A percentile compares a stretch with the other conserved stretches of the same genome.
Conservation (phyloP, 1,140 invertebrate species). For the Frieseomelitta varia region DNA sequence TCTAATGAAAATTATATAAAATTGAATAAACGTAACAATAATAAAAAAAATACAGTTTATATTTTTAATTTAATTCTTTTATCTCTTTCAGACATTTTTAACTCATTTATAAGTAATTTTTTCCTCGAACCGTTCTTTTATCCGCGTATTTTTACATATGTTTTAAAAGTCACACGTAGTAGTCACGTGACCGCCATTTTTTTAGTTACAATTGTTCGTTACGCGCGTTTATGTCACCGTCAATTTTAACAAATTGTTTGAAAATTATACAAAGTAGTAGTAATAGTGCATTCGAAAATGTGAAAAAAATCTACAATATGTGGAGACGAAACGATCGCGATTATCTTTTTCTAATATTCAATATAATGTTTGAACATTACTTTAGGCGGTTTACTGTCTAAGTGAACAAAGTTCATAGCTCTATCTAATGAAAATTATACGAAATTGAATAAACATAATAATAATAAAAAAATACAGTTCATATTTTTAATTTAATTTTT, state of each 20-base stretch:
- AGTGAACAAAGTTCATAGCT: background rate
- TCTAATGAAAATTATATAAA: background rate
- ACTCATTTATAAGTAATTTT: background rate
- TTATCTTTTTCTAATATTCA: too few species aligned
- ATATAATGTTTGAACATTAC: background rate
- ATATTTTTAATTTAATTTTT: background rate
- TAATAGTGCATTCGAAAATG: too few species aligned
- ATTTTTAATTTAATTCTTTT: background rate
- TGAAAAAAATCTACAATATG: background rate
- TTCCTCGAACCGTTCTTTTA: background rate
- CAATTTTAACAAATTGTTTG: background rate
- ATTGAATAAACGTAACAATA: background rate
- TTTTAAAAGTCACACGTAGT: conserved; percentile 3
- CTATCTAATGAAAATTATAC: background rate
- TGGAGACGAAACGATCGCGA: too few species aligned
- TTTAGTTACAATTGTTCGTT: background rate
- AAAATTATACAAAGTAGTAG: too few species aligned
- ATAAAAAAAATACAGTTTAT: background rate
- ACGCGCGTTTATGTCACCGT: background rate
- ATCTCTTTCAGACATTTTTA: too few species aligned
- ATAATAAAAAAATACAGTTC: background rate
- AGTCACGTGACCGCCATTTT: background rate
- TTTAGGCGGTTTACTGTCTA: background rate
- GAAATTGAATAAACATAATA: background rate
- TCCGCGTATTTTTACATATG: too few species aligned